Evolutionary conservation across 1,140 invertebrate genomes (phyloP), one percentile per base, ranked within the genome.

Genomic region (Platyscapa corneri): DNA sequence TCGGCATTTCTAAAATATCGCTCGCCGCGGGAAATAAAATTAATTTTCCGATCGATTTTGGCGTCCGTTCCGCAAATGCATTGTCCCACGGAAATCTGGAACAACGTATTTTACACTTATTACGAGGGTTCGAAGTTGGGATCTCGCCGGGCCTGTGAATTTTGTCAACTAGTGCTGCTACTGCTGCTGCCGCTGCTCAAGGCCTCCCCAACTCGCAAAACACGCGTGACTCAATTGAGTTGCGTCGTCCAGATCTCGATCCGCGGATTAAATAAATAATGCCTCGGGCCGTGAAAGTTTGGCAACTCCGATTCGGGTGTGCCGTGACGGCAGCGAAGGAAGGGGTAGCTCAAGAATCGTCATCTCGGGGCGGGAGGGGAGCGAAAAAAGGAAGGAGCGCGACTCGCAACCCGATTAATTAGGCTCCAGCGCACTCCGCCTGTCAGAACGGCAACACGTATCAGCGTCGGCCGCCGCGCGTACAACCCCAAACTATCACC

Each of bases 401-500:
- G 27, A 27, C 56, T 53, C 23, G 56, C 56, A 27, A 27, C 2
- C 10, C 70, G 37, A 74, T 74, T 79, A 65, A 64, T 79, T 65
- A 79, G 12, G 56, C 60, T 42, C 53, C 56, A 16, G n/a, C 49
- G 34, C 20, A 6, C n/a, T 14, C 60, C 14, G 75, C 76, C 14
- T 27, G 76, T 8, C 20, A 30, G 18, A 42, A 0, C 23, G 27
- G 10, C 23, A 27, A 60, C 27, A 14, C 56, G 49, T 60, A 23
- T 5, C 20, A 60, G 23, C 49, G 27, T 16, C 34, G 16, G 53
- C 53, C 60, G 78, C 23, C 56, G 27, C 46, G n/a, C 60, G 78
- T 30, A 67, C 34, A 67, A 81, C 56, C n/a, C 39, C 56, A 70
- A 81, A 81, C 79, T 70, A 81, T 81, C 60, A 56, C 37, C 32